Evolutionary conservation across 2,797 vertebrate species (phyloP).

Genomic region (Enteromius anoplus): DNA sequence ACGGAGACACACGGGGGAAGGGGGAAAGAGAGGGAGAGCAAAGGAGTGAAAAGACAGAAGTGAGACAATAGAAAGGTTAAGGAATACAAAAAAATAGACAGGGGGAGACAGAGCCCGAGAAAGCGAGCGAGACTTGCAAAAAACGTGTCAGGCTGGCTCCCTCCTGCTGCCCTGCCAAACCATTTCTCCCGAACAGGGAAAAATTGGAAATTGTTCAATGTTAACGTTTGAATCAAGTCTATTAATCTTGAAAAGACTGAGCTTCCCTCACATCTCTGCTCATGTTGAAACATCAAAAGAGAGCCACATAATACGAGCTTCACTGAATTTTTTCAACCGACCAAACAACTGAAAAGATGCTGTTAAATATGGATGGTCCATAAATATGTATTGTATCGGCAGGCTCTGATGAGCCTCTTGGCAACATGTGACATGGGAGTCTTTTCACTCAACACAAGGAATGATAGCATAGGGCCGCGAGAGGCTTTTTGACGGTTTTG

Average conservation of each 20-base stretch:
- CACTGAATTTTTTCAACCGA: constrained; percentile 63
- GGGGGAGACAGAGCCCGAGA: constrained; percentile 57
- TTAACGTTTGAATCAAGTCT: constrained; percentile 76
- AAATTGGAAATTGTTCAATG: constrained; percentile 74
- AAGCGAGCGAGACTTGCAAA: constrained; percentile 48
- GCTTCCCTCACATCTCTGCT: constrained; percentile 65
- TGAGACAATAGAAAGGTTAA: constrained; percentile 2
- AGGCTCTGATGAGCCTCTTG: constrained; percentile 38
- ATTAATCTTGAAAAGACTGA: constrained; percentile 75
- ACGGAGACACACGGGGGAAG: constrained; percentile 5
- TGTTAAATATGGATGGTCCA: constrained; percentile 50
- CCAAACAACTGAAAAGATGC: constrained; percentile 57
- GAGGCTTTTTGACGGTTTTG: background rate
- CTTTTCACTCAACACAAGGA: background rate
- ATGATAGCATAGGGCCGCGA: background rate
- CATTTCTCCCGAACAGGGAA: constrained; percentile 61
- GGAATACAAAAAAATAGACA: constrained; percentile 51
- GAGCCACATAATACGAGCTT: constrained; percentile 62
- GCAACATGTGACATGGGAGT: constrained; percentile 2
- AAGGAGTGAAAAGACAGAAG: constrained; percentile 26
- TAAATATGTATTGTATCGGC: constrained; percentile 31
- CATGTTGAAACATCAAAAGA: constrained; percentile 69
- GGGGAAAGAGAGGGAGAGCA: background rate
- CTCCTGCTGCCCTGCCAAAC: constrained; percentile 69
- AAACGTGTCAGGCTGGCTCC: constrained; percentile 1